Conservation (phyloP, 2,113 vertebrate genomes). For the Oxyruncus cristatus region DNA sequence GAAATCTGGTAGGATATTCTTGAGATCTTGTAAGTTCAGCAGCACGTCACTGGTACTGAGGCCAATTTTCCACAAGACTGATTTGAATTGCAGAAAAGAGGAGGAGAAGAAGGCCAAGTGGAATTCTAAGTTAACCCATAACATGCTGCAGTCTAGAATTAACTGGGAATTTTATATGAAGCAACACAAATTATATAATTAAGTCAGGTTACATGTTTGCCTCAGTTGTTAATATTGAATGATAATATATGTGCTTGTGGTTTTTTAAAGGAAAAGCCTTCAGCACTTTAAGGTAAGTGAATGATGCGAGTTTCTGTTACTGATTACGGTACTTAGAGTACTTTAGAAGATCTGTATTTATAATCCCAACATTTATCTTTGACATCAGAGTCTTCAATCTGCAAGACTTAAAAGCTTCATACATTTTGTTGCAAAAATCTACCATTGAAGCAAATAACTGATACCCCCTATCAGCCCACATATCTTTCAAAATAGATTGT, state of each 20-base stretch:
- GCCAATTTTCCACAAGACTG: constrained; percentile 74
- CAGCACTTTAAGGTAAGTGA: neutral
- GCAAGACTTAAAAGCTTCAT: constrained; percentile 19
- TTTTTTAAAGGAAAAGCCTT: constrained; percentile 39
- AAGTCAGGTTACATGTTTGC: neutral
- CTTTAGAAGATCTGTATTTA: constrained; percentile 1
- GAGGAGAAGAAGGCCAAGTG: constrained; percentile 5
- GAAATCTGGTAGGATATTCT: constrained; percentile 76
- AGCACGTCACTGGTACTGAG: constrained; percentile 61
- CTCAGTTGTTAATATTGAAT: neutral
- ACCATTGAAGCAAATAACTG: constrained; percentile 16
- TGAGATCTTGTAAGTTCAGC: constrained; percentile 71
- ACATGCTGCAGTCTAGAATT: constrained; percentile 5
- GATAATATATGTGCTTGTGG: neutral
- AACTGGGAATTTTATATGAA: neutral
- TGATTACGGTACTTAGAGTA: constrained; percentile 31
- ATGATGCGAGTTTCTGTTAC: neutral
- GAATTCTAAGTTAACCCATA: constrained; percentile 63
- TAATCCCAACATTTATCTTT: constrained; percentile 5
- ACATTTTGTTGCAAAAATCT: constrained; percentile 19
- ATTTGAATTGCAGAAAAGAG: constrained; percentile 76
- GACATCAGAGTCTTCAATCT: neutral
- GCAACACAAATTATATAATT: neutral
- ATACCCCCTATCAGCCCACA: neutral
- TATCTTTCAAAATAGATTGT: constrained; percentile 40